Base-by-base conservation (phyloP, 2,888 invertebrate species). In the Parelbella ahira region DNA sequence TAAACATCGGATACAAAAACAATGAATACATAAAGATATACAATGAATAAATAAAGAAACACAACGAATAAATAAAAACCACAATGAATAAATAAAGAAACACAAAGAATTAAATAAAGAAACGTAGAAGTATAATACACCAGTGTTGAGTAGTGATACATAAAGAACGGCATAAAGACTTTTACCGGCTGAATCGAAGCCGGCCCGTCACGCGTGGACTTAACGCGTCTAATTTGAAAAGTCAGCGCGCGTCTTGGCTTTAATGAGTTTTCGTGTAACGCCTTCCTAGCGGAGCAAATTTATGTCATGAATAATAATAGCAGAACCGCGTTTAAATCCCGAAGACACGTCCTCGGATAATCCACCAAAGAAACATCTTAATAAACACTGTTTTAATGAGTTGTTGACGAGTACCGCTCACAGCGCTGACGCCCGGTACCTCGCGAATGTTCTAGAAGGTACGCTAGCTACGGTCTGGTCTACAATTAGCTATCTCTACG, bases 201-300 rank as follows among this genome's bases (percentile, higher is more conserved):
- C 36, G 39, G 25, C 24, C 44, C 68, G 74, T 77, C 83, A 83
- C 84, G 83, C 83, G 81, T 84, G 83, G 81, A 77, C 83, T 83
- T 84, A 83, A 82, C 83, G 83, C 72, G 79, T 84, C 82, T 81
- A 79, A 76, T 84, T 84, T 84, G 82, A 80, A 83, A 83, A 86
- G 81, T 83, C 84, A 77, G 74, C 63, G 70, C 81, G 80, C 83
- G 83, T 83, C 79, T 74, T 69, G 57, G 74, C 82, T 84, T 84
- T 86, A 87, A 86, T 87, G 84, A 86, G 84, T 86, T 86, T 84
- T 80, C 82, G 74, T 74, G 78, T 83, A 84, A 83, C 81, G 75
- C 81, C 77, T 79, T 74, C 78, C 75, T 72, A 70, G 74, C 72
- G 58, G 67, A 71, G 74, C 75, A 81, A 83, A 84, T 86, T 84